A percentile compares a stretch with the other conserved stretches of the same genome.
phyloP scores from a whole-genome alignment of 2,113 vertebrate species.

The Centropus unirufus region DNA sequence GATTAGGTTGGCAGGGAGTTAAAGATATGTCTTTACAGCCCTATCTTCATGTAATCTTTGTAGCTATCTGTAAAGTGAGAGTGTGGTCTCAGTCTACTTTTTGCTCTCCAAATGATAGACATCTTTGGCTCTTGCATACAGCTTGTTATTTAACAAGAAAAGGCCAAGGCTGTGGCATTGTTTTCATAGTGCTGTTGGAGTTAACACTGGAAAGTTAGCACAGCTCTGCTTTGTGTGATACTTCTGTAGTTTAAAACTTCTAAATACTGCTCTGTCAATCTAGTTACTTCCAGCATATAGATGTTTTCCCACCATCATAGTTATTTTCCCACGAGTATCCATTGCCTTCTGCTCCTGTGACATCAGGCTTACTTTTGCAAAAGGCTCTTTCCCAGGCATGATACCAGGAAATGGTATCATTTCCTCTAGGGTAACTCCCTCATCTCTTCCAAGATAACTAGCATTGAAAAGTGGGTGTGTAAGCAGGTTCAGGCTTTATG shows the following conservation, averaged over 20 bases:
- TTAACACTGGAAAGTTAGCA: slow-evolving; percentile 1
- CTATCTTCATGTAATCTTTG: slow-evolving; percentile 71
- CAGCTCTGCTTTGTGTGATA: background rate
- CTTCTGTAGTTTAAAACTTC: slow-evolving; percentile 3
- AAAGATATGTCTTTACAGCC: slow-evolving; percentile 69
- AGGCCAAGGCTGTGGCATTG: slow-evolving; percentile 56
- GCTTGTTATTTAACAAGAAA: slow-evolving; percentile 67
- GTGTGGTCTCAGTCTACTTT: slow-evolving; percentile 57
- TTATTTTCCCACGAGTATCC: background rate
- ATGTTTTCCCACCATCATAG: background rate
- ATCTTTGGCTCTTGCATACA: slow-evolving; percentile 62
- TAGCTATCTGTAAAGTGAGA: slow-evolving; percentile 68
- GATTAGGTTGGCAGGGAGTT: slow-evolving; percentile 72
- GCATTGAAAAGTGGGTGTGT: background rate
- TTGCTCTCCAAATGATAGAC: slow-evolving; percentile 66
- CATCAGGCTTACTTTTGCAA: background rate
- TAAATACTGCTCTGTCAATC: background rate
- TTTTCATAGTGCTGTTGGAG: background rate
- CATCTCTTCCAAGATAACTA: background rate
- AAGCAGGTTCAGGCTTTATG: background rate
- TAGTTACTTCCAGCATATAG: background rate
- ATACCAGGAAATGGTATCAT: background rate
- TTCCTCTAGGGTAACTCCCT: background rate
- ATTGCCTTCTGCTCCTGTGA: background rate
- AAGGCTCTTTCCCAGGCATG: background rate